A percentile compares a stretch with the other conserved stretches of the same genome.
Conservation (phyloP, 1,140 invertebrate species). For the Scylla paramamosain region DNA sequence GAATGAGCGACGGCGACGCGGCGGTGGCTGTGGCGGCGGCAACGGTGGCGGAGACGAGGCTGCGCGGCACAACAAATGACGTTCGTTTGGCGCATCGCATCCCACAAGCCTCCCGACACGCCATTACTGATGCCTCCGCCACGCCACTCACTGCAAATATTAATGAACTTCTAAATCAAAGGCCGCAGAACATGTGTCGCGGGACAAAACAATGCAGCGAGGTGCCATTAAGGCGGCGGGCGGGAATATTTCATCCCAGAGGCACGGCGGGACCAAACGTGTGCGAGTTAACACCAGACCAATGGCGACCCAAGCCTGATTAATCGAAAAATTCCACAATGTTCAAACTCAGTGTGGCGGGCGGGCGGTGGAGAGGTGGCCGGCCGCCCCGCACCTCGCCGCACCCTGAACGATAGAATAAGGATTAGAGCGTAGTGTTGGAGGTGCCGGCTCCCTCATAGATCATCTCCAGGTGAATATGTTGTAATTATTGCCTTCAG, state of each 20-base stretch:
- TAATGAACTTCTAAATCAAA: conserved; percentile 59
- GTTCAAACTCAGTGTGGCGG: conserved; percentile 51
- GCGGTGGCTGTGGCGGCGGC: neutral
- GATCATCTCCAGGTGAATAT: conserved; percentile 68
- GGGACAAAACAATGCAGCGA: conserved; percentile 60
- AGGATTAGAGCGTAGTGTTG: conserved; percentile 43
- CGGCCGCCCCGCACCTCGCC: neutral
- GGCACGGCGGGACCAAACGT: neutral
- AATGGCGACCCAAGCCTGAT: conserved; percentile 24
- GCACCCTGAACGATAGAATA: conserved; percentile 43
- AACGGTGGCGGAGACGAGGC: neutral
- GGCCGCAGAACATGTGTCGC: conserved; percentile 52
- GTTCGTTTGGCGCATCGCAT: neutral
- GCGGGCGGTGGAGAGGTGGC: neutral
- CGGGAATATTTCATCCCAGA: conserved; percentile 57
- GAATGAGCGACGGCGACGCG: conserved; percentile 29
- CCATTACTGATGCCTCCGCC: neutral
- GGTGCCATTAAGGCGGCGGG: conserved; percentile 56
- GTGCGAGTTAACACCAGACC: conserved; percentile 61
- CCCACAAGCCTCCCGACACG: neutral
- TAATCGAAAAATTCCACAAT: conserved; percentile 67
- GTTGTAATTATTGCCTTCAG: conserved; percentile 70
- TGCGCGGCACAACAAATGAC: neutral
- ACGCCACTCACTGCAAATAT: conserved; percentile 45
- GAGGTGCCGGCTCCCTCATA: conserved; percentile 55